phyloP scores from a whole-genome alignment of 2,113 vertebrate species.

The Gnathonemus echidnorhynchus region DNA sequence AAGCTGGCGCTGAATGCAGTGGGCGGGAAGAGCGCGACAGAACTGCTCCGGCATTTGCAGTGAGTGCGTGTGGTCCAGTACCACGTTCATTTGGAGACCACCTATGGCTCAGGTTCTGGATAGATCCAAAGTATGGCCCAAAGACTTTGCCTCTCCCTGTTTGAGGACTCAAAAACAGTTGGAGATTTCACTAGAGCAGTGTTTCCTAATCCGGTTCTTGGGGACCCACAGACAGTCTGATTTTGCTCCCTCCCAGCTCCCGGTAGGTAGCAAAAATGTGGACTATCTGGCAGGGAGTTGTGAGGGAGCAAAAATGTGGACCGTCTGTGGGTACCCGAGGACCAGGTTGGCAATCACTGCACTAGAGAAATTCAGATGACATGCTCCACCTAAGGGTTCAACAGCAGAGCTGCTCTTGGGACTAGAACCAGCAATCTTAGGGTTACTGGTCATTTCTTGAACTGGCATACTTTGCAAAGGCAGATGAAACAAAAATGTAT shows the following conservation, averaged over 20 bases:
- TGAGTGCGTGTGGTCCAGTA: slow-evolving; percentile 52
- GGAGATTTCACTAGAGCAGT: not conserved
- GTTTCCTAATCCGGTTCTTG: not conserved
- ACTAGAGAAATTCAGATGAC: not conserved
- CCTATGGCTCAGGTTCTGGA: not conserved
- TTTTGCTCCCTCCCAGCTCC: not conserved
- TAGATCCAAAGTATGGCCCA: not conserved
- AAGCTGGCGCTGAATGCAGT: slow-evolving; percentile 87
- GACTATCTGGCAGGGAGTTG: not conserved
- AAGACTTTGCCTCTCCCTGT: not conserved
- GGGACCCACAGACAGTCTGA: not conserved
- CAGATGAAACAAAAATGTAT: not conserved
- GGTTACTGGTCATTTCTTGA: not conserved
- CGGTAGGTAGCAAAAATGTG: not conserved
- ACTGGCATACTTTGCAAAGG: not conserved
- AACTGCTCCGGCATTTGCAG: slow-evolving; percentile 83
- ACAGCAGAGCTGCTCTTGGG: not conserved
- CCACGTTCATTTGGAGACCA: not conserved
- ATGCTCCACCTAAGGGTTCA: not conserved
- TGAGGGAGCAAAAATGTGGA: not conserved
- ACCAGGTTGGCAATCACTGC: not conserved
- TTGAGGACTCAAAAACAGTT: not conserved
- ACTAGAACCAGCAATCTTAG: not conserved
- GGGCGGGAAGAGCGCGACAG: slow-evolving; percentile 83
- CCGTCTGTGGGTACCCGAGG: not conserved